Evolutionary conservation across 2,888 invertebrate genomes (phyloP), one percentile per base, ranked within the genome.

Genomic region (Halocaridina rubra): DNA sequence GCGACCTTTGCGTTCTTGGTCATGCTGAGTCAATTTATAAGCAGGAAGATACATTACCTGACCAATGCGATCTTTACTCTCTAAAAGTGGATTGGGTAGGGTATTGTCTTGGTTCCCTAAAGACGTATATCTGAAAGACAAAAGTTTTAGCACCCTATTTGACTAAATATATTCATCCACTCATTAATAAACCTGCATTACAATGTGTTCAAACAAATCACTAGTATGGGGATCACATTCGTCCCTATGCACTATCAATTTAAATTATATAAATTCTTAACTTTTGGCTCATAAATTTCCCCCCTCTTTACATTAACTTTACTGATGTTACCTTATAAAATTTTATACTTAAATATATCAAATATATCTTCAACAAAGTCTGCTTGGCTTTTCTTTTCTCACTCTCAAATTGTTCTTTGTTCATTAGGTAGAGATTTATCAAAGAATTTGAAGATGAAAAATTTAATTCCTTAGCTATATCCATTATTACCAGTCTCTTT

Each of bases 91-190:
- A 92, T 98, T 98, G 0, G 94, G 95, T 86, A 93, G 91, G 0
- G 98, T 98, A 91, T 97, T 96, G 59, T 93, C 92, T 85, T 93
- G 93, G 90, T 95, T 95, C 75, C 97, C 98, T 89, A 98, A 92
- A 32, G 98, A 98, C 0, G 98, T 97, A 90, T 95, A 97, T 59
- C 95, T 95, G 91, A 4, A 90, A 90, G 80, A 78, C 19, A 67
- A 13, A 86, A 39, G 76, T 2, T 3, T 27, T 5, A 13, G 16
- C 16, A 59, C 13, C 10, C 19, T 69, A 46, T 46, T 64, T 2
- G 13, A 24, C 2, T 16, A 78, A 19, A 13, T 3, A 64, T 2
- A 61, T 2, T n/a, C 5, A 64, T 64, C 64, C 22, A 64, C 22
- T 64, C 64, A n/a, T 0, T 10, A 53, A 8, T 75, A 53, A 10